Evolutionary conservation across 1,140 invertebrate species (phyloP), one percentile per base, ranked within the genome.

Genomic region (Microplitis demolitor): DNA sequence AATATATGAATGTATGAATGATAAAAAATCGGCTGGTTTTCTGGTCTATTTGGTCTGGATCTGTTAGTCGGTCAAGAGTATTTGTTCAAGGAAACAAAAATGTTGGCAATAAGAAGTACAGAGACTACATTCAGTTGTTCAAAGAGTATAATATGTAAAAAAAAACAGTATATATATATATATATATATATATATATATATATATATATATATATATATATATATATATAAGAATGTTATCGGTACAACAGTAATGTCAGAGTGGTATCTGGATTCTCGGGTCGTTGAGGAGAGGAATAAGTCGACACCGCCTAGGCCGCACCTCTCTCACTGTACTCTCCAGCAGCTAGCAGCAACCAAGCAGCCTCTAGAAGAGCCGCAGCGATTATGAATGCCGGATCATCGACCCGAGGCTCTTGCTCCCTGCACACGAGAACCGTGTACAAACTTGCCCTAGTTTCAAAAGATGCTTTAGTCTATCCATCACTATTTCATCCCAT

Each of bases 361-460:
- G 34, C 13, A 69, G 66, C 34, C 61, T 54, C 50, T 37, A 74
- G 74, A 39, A 70, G 66, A 31, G 63, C 53, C 56, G 61, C 37
- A 39, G 39, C 56, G 76, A 79, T 81, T 74, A 78, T 66, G 78
- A 78, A 77, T 79, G 73, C 73, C 67, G 53, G 75, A 77, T 58
- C 73, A 76, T 77, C 74, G 70, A 74, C 62, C 73, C 66, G 71
- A 62, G 63, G 50, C 61, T 69, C 51, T 64, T 70, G 66, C 66
- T 72, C 35, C 50, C 69, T 33, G 54, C 63, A 71, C 67, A 58
- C 62, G 45, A 69, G 69, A 70, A 51, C 34, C 58, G 73, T 69
- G 76, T 73, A 72, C 74, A 75, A 77, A 75, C 71, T 74, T 75
- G 76, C 71, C 74, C 76, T 60, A 77, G 73, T 77, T 77, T 73